Conservation (phyloP, 1,140 invertebrate genomes). For the Bombyx mandarina region DNA sequence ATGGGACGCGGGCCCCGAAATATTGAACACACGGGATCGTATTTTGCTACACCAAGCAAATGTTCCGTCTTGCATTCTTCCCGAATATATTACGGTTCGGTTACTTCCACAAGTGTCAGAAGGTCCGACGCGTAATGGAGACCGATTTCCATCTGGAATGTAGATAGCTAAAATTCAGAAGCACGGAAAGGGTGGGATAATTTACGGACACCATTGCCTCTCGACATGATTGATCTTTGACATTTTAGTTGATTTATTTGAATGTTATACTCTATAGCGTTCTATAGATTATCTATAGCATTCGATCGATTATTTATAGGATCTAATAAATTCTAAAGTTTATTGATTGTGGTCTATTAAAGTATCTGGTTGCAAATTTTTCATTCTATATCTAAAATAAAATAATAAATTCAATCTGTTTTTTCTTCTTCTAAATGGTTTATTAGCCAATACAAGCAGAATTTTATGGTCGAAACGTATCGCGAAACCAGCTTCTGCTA, state of each 20-base stretch:
- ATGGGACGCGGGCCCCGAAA: conserved; percentile 8
- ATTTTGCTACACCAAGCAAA: conserved; percentile 2
- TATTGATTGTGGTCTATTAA: too few relatives aligned
- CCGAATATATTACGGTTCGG: conserved; percentile 7
- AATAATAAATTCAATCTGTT: too few relatives aligned
- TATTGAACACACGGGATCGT: conserved; percentile 6
- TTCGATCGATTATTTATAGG: too few relatives aligned
- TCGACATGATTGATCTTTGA: too few relatives aligned
- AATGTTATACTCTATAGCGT: too few relatives aligned
- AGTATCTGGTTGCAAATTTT: too few relatives aligned
- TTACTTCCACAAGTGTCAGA: conserved; percentile 5
- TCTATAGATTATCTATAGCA: too few relatives aligned
- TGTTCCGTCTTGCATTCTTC: conserved; percentile 6
- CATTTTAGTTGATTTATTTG: too few relatives aligned
- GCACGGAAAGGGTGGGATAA: neutral
- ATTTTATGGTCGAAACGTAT: neutral
- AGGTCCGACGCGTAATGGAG: neutral
- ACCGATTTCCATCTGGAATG: conserved; percentile 3
- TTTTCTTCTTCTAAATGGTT: too few relatives aligned
- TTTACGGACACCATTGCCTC: neutral
- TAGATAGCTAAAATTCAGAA: conserved; percentile 1
- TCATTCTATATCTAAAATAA: too few relatives aligned
- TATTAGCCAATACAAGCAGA: too few relatives aligned
- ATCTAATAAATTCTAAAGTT: too few relatives aligned
- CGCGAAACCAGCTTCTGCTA: neutral